phyloP scores from a whole-genome alignment of 2,888 invertebrate species.

The Drosophila nr. perissopoda region DNA sequence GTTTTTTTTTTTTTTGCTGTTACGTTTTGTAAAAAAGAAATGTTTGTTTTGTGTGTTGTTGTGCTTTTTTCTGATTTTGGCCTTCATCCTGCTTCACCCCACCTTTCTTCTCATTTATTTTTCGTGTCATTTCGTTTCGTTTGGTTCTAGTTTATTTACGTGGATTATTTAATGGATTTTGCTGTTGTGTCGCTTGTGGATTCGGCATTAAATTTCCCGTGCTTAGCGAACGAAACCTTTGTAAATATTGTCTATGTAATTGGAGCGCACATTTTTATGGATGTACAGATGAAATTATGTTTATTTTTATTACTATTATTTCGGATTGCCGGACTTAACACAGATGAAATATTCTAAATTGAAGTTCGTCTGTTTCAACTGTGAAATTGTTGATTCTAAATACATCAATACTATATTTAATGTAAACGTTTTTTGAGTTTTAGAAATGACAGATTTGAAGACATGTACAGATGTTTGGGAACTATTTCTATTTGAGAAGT shows the following conservation, averaged over 20 bases:
- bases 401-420: too few species aligned
- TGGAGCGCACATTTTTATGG: constrained; percentile 58
- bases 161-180: constrained; percentile 78
- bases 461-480: background rate
- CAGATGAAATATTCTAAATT: constrained; percentile 21
- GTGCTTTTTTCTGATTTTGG: constrained; percentile 16
- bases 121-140: constrained; percentile 58
- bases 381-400: constrained; percentile 7
- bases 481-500: background rate
- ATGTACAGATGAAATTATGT: constrained; percentile 32
- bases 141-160: constrained; percentile 68
- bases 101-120: constrained; percentile 25
- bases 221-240: constrained; percentile 47
- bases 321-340: constrained; percentile 24
- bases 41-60: constrained; percentile 41
- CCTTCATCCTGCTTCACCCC: constrained; percentile 11
- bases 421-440: background rate
- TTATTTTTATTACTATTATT: constrained; percentile 23
- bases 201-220: constrained; percentile 70
- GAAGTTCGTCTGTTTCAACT: background rate
- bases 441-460: background rate
- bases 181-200: constrained; percentile 36
- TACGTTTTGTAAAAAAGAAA: constrained; percentile 39
- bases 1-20: constrained; percentile 22
- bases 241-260: constrained; percentile 72